phyloP scores from a whole-genome alignment of 2,888 invertebrate species.

The Loripinus fragilis region DNA sequence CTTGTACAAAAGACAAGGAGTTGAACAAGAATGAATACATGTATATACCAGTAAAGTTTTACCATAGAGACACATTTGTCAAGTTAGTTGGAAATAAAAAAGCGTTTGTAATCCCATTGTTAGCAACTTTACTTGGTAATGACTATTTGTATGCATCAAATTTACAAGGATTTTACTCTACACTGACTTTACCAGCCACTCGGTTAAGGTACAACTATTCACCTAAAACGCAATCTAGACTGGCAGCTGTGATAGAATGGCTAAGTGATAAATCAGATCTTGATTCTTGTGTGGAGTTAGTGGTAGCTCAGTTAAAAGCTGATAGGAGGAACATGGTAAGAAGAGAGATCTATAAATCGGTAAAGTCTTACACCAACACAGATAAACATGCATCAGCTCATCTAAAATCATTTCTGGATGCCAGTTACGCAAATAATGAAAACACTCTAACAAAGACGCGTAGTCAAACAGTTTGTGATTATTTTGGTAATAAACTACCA shows the following conservation, averaged over 20 bases:
- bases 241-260: constrained; percentile 91
- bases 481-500: constrained; percentile 83
- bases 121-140: constrained; percentile 94
- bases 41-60: constrained; percentile 85
- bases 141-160: constrained; percentile 89
- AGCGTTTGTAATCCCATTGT: constrained; percentile 89
- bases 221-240: constrained; percentile 86
- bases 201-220: constrained; percentile 53
- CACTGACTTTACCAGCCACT: constrained; percentile 85
- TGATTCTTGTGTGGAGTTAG: constrained; percentile 84
- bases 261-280: constrained; percentile 80
- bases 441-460: neutral
- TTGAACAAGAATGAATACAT: constrained; percentile 39
- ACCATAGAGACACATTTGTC: constrained; percentile 88
- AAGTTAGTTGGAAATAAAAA: constrained; percentile 88
- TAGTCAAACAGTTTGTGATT: constrained; percentile 39
- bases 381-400: constrained; percentile 16
- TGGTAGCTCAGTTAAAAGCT: constrained; percentile 86
- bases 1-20: constrained; percentile 18
- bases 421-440: constrained; percentile 1
- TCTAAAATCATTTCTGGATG: neutral
- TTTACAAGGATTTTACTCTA: constrained; percentile 89
- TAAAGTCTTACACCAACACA: neutral
- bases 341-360: constrained; percentile 13
- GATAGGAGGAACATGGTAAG: constrained; percentile 85